These are phyloP conservation scores for Raja brachyura DNA, from an alignment of 2,113 vertebrate species.

Conservation along the genomic window DNA sequence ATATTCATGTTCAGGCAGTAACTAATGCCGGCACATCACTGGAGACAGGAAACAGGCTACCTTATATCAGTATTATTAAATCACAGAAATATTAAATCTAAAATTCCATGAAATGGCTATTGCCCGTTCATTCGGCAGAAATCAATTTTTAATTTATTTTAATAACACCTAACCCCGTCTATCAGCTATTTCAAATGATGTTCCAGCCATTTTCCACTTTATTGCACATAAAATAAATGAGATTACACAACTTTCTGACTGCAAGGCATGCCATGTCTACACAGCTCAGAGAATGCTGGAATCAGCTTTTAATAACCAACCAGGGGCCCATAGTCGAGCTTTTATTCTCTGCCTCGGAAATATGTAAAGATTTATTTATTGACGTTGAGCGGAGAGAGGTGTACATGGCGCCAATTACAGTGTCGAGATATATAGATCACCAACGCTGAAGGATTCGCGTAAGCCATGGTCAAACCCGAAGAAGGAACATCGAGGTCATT, in stretches of 20 bases:
- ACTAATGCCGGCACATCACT: not conserved
- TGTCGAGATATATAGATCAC: not conserved
- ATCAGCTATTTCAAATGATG: conserved; percentile 33
- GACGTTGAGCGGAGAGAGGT: not conserved
- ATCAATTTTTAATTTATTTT: conserved; percentile 39
- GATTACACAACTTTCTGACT: conserved; percentile 32
- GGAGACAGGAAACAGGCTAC: not conserved
- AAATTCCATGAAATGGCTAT: conserved; percentile 31
- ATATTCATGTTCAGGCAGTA: not conserved
- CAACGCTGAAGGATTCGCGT: not conserved
- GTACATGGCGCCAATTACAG: too few relatives aligned
- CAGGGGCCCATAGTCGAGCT: not conserved
- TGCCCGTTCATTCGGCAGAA: conserved; percentile 11
- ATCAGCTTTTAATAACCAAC: conserved; percentile 2
- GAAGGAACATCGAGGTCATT: not conserved
- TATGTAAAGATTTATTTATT: conserved; percentile 22
- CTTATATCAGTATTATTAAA: conserved; percentile 29
- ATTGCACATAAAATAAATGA: conserved; percentile 38
- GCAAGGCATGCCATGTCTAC: not conserved
- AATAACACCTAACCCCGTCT: conserved; percentile 32
- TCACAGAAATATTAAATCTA: conserved; percentile 34
- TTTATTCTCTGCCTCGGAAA: not conserved
- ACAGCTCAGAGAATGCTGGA: conserved; percentile 7
- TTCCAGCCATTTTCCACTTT: conserved; percentile 35
- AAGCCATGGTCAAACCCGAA: not conserved